Base-by-base conservation (phyloP, 2,113 vertebrate species). In the Talpa occidentalis region DNA sequence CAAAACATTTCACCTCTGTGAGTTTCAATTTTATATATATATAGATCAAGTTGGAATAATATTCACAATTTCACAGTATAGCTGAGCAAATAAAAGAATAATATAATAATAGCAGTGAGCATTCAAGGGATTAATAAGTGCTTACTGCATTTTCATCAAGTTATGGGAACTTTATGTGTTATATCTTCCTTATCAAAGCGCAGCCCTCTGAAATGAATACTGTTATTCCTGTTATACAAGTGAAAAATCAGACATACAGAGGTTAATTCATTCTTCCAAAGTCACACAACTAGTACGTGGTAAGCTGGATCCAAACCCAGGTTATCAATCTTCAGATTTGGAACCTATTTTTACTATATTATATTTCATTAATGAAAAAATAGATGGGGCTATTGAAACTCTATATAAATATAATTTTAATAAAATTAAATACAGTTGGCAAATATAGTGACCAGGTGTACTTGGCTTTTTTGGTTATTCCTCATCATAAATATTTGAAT, bases 21-120 rank as follows among this genome's bases (percentile, higher is more conserved):
- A 79, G 16, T 30, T 89, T 83, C 24, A 69, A 2, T 76, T 81
- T 52, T 11, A 70, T 92, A 70, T 10, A 7, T 67, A 70, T 92
- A 70, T 10, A 7, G 59, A 35, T 59, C 47, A 49, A 70, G 17
- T 47, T 78, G 12, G 24, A 88, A 64, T 60, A 60, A 80, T 16
- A 86, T 67, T 44, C 54, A 47, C 49, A 67, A 76, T 93, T 49
- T 60, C 19, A 54, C 10, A 47, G 40, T 67, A 81, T 70, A 35
- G 3, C 62, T 44, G 66, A 86, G 10, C 14, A 93, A 95, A 64
- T 90, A n/a, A 77, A 83, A 92, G 19, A 73, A 89, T 35, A 73
- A 54, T 49, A n/a, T 59, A 62, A 30, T 54, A 44, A 70, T 12
- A 80, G 16, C 24, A 79, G 16, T 16, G 35, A 91, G 81, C 5